phyloP scores from a whole-genome alignment of 2,797 vertebrate genomes.

The Pangasius krempfi region DNA sequence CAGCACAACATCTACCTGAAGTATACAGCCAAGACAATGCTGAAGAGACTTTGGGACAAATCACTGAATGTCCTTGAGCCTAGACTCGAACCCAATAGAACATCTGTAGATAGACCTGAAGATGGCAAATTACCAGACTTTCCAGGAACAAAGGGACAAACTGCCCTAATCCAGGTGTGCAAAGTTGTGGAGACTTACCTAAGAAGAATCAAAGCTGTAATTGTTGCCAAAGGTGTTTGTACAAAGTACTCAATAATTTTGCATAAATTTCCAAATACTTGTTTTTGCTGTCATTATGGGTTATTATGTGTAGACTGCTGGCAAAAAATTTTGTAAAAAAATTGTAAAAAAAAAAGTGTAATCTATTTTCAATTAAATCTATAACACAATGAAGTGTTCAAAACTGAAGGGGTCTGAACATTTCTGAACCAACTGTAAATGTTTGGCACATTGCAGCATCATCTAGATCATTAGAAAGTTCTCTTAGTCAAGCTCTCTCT shows the following conservation, averaged over 20 bases:
- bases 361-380: background rate
- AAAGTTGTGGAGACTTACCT: background rate
- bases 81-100: background rate
- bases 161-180: background rate
- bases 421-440: background rate
- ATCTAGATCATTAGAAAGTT: background rate
- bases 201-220: background rate
- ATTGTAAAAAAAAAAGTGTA: too few species aligned
- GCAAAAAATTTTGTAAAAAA: too few species aligned
- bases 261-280: background rate
- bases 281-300: background rate
- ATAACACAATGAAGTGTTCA: background rate
- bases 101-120: background rate
- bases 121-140: background rate
- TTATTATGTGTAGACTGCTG: background rate
- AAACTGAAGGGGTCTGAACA: background rate
- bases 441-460: background rate
- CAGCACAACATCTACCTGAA: background rate
- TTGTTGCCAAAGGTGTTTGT: background rate
- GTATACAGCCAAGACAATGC: background rate
- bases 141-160: background rate
- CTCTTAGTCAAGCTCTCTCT: background rate
- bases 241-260: background rate
- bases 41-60: background rate
- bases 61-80: background rate